Percentiles rank a stretch among this genome's conserved stretches.
Conservation (phyloP, 1,140 invertebrate genomes). For the Drosophila lini region DNA sequence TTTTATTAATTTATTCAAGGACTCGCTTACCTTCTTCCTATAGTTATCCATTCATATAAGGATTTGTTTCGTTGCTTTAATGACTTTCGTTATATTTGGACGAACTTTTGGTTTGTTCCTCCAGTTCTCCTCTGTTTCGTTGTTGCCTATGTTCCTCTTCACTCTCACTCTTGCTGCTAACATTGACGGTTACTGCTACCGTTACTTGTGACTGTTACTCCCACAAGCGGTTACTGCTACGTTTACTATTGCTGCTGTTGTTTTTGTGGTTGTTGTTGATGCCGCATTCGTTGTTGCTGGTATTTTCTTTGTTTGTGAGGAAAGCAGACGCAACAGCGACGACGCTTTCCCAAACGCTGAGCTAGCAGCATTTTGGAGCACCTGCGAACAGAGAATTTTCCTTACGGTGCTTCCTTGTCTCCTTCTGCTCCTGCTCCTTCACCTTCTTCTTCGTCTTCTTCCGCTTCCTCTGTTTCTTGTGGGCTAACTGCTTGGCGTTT, state of each 20-base stretch:
- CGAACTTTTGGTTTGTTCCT: slow-evolving; percentile 3
- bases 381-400: slow-evolving; percentile 4
- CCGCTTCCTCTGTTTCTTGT: not conserved
- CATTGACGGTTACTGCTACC: slow-evolving; percentile 1
- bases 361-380: slow-evolving; percentile 52
- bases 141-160: slow-evolving; percentile 29
- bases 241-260: slow-evolving; percentile 17
- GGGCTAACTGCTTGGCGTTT: slow-evolving; percentile 16
- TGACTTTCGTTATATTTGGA: slow-evolving; percentile 8
- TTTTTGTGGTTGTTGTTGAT: slow-evolving; percentile 23
- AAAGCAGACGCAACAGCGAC: slow-evolving; percentile 72
- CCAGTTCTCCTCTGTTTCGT: slow-evolving; percentile 13
- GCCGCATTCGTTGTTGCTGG: slow-evolving; percentile 46
- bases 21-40: slow-evolving; percentile 76
- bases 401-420: slow-evolving; percentile 3
- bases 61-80: slow-evolving; percentile 45
- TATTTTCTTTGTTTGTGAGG: slow-evolving; percentile 76
- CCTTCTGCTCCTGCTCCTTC: not conserved
- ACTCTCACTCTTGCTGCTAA: slow-evolving; percentile 13
- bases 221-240: slow-evolving; percentile 7
- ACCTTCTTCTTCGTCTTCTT: not conserved
- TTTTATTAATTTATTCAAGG: not conserved
- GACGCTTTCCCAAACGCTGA: slow-evolving; percentile 51
- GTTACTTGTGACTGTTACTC: slow-evolving; percentile 15
- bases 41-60: slow-evolving; percentile 81